Evolutionary conservation across 2,797 vertebrate genomes (phyloP).

Genomic region (Sebastes taczanowskii): DNA sequence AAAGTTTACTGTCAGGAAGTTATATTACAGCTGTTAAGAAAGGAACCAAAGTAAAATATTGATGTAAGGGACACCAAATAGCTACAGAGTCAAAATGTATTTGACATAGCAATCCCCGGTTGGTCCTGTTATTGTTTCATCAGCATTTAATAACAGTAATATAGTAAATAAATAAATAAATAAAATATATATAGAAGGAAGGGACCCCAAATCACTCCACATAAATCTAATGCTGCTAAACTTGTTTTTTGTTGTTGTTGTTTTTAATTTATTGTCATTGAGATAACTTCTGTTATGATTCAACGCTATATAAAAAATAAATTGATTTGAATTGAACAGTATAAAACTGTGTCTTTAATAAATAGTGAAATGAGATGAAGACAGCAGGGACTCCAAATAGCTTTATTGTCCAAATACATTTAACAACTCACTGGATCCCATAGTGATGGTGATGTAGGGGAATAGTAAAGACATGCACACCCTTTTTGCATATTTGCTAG

Average conservation of each 20-base stretch:
- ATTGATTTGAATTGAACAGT: not conserved
- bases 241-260: too few species aligned
- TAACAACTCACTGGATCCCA: not conserved
- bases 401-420: not conserved
- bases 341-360: not conserved
- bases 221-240: not conserved
- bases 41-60: not conserved
- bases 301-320: too few species aligned
- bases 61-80: not conserved
- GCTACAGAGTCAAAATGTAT: too few species aligned
- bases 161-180: too few species aligned
- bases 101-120: too few species aligned
- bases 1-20: too few species aligned
- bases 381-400: not conserved
- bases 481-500: not conserved
- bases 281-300: not conserved
- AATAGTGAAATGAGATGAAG: not conserved
- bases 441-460: too few species aligned
- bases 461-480: too few species aligned
- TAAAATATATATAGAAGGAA: too few species aligned
- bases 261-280: not conserved
- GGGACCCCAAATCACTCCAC: not conserved
- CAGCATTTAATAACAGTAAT: too few species aligned
- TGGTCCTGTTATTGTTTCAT: too few species aligned
- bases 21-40: too few species aligned